Evolutionary conservation across 1,140 invertebrate species (phyloP).

Genomic region (Drosophila subpulchrella): DNA sequence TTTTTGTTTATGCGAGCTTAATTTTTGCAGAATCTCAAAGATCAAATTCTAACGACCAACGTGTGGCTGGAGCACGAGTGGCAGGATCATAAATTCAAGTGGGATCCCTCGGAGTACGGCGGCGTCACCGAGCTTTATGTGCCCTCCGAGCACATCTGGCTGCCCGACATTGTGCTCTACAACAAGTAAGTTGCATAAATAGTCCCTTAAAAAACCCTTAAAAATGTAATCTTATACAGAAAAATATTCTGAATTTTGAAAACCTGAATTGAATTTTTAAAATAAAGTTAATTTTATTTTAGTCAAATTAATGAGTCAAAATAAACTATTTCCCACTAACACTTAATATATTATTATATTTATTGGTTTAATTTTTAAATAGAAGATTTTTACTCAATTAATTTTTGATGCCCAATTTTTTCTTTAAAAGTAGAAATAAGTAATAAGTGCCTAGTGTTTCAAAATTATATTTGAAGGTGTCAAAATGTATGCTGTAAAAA

Average conservation of each 20-base stretch:
- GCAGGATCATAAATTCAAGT: conserved; percentile 98
- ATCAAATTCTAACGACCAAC: conserved; percentile 98
- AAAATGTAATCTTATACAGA: not conserved
- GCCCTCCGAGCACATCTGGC: conserved; percentile 96
- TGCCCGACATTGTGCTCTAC: conserved; percentile 98
- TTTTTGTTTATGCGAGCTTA: conserved; percentile 19
- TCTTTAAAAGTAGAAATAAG: no score
- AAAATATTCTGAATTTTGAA: not conserved
- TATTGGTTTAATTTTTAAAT: no score
- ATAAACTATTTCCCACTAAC: no score
- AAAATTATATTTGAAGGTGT: no score
- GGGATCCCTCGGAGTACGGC: conserved; percentile 98
- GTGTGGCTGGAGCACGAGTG: conserved; percentile 98
- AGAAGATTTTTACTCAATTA: no score
- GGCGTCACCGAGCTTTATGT: conserved; percentile 96
- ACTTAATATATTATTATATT: no score
- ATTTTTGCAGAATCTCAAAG: conserved; percentile 93
- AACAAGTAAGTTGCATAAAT: conserved; percentile 92
- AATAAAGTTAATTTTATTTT: no score
- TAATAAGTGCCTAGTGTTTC: no score
- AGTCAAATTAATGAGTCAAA: no score
- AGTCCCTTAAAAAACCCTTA: not conserved
- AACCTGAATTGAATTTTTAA: no score
- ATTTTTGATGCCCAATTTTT: no score
- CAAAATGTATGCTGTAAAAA: no score